Base-by-base conservation (phyloP, 2,797 vertebrate species). In the Selene dorsalis region DNA sequence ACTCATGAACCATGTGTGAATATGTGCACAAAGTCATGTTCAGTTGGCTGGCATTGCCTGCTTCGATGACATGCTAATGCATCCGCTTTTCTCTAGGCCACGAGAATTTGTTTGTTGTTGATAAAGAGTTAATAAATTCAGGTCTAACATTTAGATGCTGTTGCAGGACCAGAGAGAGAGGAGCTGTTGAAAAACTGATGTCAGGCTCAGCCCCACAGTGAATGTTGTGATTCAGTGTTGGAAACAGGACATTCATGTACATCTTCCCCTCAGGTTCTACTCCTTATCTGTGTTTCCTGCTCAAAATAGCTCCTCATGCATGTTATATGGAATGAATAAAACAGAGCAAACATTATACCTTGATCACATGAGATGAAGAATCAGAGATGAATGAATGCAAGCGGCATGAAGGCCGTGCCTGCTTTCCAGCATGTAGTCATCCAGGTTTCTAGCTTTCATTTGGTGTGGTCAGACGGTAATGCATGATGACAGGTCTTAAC, bases 391-490 rank as follows among this genome's bases (percentile, higher is more conserved):
- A 67, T 10, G 1, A 63, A 66, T 50, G 32, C 38, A 62, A 45
- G 26, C 47, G 3, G 14, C 58, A 67, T 80, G 73, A 61, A 75
- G 26, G 60, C 45, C 17, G n/a, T 39, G 43, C 30, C 43, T 52
- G 60, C 72, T 87, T 79, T 75, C 70, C 60, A 77, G 67, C 58
- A 72, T 80, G 52, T 7, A 81, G 78, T 81, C 81, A 90, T 91
- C 50, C 9, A 55, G 47, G 69, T 35, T 61, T 41, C 38, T 50
- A 75, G 78, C 61, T 84, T 89, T 80, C 77, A 61, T 88, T 83
- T 60, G 13, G 47, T 69, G 48, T 69, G 55, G 43, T 71, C 57
- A 22, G 76, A 88, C 64, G 56, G 65, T 90, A 86, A 91, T 89
- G 61, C 66, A 82, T 43, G 48, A 43, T 67, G 83, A 90, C 78